phyloP scores from a whole-genome alignment of 2,888 invertebrate species.

The Laothoe populi region DNA sequence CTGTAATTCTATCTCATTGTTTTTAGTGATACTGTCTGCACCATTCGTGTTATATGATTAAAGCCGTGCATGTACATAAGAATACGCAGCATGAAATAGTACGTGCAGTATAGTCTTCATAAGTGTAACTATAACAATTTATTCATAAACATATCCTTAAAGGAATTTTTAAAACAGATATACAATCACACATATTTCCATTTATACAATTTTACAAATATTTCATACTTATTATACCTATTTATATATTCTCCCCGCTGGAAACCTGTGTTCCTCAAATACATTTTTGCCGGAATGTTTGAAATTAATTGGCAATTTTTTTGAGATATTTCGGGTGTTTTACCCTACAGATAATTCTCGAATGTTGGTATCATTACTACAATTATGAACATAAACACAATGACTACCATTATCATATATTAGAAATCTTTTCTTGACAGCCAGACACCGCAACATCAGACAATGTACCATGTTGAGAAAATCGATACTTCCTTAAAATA shows the following conservation, averaged over 20 bases:
- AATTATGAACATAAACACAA: not conserved
- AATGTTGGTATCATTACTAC: not conserved
- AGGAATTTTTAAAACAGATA: slow-evolving; percentile 23
- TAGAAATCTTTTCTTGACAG: slow-evolving; percentile 4
- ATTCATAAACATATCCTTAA: slow-evolving; percentile 23
- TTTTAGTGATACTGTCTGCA: not conserved
- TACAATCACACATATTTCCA: slow-evolving; percentile 23
- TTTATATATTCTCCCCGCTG: not conserved
- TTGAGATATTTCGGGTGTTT: not conserved
- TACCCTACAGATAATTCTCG: not conserved
- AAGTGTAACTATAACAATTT: slow-evolving; percentile 21
- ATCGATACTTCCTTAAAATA: slow-evolving; percentile 7
- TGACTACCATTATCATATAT: slow-evolving; percentile 9
- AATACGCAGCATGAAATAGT: not conserved
- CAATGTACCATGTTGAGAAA: not conserved
- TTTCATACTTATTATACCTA: slow-evolving; percentile 9
- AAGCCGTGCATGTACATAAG: not conserved
- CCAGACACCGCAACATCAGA: slow-evolving; percentile 15
- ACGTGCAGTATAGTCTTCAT: slow-evolving; percentile 13
- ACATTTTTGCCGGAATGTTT: slow-evolving; percentile 19
- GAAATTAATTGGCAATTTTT: slow-evolving; percentile 5
- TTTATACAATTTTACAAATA: slow-evolving; percentile 19
- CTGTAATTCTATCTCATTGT: no score
- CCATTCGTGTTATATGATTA: not conserved
- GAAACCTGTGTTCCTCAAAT: slow-evolving; percentile 8